Conservation (phyloP, 2,888 invertebrate genomes). For the Calephelis perditalis region DNA sequence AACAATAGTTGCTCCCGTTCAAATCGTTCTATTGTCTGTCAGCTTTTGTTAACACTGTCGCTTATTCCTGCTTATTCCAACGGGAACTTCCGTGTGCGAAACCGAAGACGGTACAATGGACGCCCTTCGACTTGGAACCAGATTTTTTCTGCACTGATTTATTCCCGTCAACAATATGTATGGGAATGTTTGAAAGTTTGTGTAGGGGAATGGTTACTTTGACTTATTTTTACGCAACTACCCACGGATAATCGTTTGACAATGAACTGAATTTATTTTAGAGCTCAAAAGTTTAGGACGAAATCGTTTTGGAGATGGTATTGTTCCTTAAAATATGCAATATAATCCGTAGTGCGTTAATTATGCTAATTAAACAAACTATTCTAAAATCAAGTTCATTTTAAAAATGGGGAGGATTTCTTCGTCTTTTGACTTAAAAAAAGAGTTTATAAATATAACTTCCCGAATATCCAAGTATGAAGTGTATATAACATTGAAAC, state of each 20-base stretch:
- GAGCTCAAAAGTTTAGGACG: slow-evolving; percentile 1
- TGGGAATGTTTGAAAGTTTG: slow-evolving; percentile 47
- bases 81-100: slow-evolving; percentile 72
- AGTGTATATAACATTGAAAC: no score
- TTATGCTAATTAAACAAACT: no score
- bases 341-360: no score
- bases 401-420: no score
- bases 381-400: no score
- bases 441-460: no score
- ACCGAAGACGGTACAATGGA: slow-evolving; percentile 48
- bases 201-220: slow-evolving; percentile 18
- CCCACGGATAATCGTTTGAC: slow-evolving; percentile 9
- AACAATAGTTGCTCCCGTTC: slow-evolving; percentile 61
- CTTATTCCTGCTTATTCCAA: slow-evolving; percentile 40
- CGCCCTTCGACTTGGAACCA: slow-evolving; percentile 59
- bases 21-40: slow-evolving; percentile 53
- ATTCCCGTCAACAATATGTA: slow-evolving; percentile 71
- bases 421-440: no score
- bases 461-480: no score
- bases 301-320: background rate
- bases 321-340: no score
- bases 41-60: slow-evolving; percentile 56
- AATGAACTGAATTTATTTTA: slow-evolving; percentile 10
- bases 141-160: slow-evolving; percentile 71
- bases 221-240: slow-evolving; percentile 13